Percentiles rank a stretch among this genome's conserved stretches.
Evolutionary conservation across 2,888 invertebrate species (phyloP).

Genomic region (Diarsia brunnea): DNA sequence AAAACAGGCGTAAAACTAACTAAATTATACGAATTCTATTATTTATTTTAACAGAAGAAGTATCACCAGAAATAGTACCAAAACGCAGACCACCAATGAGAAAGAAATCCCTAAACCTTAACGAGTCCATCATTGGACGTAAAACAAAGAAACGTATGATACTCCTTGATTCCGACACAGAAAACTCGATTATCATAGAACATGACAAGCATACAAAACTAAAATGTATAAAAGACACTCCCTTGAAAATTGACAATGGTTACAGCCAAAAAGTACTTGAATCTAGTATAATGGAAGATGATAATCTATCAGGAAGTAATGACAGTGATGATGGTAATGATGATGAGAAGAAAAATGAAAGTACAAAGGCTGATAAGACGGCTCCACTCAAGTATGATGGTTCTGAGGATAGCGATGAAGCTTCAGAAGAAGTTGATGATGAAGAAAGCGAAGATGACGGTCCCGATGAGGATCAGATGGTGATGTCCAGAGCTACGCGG

Average conservation of each 20-base stretch:
- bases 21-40: background rate
- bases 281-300: slow-evolving; percentile 54
- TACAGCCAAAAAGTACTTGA: slow-evolving; percentile 41
- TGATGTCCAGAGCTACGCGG: slow-evolving; percentile 86
- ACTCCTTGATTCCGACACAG: slow-evolving; percentile 83
- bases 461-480: slow-evolving; percentile 85
- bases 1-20: background rate
- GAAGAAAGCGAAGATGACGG: slow-evolving; percentile 73
- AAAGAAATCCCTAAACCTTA: slow-evolving; percentile 68
- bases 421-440: slow-evolving; percentile 39
- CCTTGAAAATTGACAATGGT: slow-evolving; percentile 74
- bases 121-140: slow-evolving; percentile 73
- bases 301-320: slow-evolving; percentile 2
- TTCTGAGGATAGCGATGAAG: slow-evolving; percentile 35
- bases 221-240: slow-evolving; percentile 83
- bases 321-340: slow-evolving; percentile 21
- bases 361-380: slow-evolving; percentile 28
- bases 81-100: slow-evolving; percentile 72
- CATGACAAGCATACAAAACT: slow-evolving; percentile 79
- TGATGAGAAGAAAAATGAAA: slow-evolving; percentile 15
- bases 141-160: slow-evolving; percentile 83
- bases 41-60: slow-evolving; percentile 66
- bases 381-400: slow-evolving; percentile 38
- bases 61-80: slow-evolving; percentile 85
- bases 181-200: slow-evolving; percentile 84